Evolutionary conservation across 2,113 vertebrate genomes (phyloP).

Genomic region (Phrynosoma blainvillii): DNA sequence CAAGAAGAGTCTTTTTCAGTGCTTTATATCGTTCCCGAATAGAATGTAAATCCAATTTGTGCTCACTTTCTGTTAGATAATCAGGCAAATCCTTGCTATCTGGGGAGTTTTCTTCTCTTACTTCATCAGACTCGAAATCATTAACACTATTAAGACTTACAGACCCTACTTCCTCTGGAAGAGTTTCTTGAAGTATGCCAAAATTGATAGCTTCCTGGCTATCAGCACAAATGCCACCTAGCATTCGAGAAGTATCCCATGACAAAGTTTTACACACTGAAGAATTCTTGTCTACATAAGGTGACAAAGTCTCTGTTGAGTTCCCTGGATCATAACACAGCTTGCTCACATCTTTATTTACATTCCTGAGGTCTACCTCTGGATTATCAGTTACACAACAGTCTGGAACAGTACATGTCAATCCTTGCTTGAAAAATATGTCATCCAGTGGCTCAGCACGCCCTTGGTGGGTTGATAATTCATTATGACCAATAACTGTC

Average conservation of each 20-base stretch:
- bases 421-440: constrained; percentile 32
- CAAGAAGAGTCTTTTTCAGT: constrained; percentile 38
- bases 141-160: constrained; percentile 26
- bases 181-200: constrained; percentile 68
- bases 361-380: background rate
- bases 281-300: background rate
- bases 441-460: constrained; percentile 25
- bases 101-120: constrained; percentile 18
- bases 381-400: constrained; percentile 18
- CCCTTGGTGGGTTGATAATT: constrained; percentile 4
- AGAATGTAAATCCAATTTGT: background rate
- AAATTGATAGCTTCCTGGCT: background rate
- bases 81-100: background rate
- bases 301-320: background rate
- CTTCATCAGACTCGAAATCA: constrained; percentile 1
- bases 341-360: background rate
- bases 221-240: constrained; percentile 29
- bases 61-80: background rate
- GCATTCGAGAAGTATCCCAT: constrained; percentile 1
- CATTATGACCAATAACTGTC: background rate
- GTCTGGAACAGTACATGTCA: background rate
- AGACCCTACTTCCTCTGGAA: constrained; percentile 63
- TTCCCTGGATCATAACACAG: background rate
- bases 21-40: constrained; percentile 10
- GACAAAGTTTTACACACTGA: background rate